Evolutionary conservation across 2,113 vertebrate species (phyloP).

Genomic region (Epinephelus cyanopodus): DNA sequence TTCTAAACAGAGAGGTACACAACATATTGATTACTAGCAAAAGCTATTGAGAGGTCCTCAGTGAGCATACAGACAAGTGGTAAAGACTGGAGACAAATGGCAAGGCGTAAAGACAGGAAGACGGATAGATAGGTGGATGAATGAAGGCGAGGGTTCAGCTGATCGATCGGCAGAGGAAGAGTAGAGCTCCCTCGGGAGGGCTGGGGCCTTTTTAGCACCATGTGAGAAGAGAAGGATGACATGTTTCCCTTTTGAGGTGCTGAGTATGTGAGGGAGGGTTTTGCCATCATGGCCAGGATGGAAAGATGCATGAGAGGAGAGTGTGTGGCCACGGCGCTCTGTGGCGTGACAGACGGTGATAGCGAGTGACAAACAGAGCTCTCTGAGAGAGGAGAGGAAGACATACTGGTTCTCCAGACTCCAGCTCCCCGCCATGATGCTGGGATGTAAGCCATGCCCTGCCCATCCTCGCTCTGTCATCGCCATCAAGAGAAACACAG

Average conservation of each 20-base stretch:
- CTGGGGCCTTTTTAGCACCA: constrained; percentile 69
- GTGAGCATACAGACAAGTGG: constrained; percentile 23
- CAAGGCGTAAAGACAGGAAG: constrained; percentile 68
- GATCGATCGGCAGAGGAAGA: constrained; percentile 77
- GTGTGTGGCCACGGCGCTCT: constrained; percentile 55
- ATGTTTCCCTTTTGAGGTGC: constrained; percentile 70
- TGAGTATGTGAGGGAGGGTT: constrained; percentile 42
- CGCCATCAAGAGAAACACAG: constrained; percentile 40
- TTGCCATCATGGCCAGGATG: constrained; percentile 37
- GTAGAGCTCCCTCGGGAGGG: constrained; percentile 55
- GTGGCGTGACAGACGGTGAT: constrained; percentile 76
- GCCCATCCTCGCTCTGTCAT: constrained; percentile 43
- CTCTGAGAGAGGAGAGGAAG: constrained; percentile 75
- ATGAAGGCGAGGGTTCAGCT: constrained; percentile 58
- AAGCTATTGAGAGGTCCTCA: constrained; percentile 51
- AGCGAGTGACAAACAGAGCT: constrained; percentile 73
- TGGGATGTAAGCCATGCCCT: constrained; percentile 74
- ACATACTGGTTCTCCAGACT: constrained; percentile 72
- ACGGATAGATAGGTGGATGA: constrained; percentile 72
- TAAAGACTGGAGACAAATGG: constrained; percentile 62
- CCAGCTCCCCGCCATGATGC: constrained; percentile 63
- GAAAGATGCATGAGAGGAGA: constrained; percentile 63
- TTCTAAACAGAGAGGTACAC: constrained; percentile 28
- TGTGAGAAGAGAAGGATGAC: constrained; percentile 69
- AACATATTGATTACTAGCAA: constrained; percentile 58